Evolutionary conservation across 1,140 invertebrate species (phyloP).

Genomic region (Cheumatopsyche charites): DNA sequence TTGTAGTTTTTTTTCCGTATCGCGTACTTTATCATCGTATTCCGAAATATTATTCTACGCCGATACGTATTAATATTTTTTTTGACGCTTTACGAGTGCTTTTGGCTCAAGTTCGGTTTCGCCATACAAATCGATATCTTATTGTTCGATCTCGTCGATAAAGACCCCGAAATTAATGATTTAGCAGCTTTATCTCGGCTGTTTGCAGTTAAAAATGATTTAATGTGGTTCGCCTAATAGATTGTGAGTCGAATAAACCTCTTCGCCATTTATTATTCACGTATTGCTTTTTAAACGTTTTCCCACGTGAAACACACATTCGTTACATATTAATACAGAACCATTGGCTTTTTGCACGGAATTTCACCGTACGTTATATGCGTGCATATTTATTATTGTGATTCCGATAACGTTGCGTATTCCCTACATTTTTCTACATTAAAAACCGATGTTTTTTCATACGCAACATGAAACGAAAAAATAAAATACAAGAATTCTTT

Average conservation of each 20-base stretch:
- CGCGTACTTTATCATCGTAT: no score
- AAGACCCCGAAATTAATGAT: slow-evolving; percentile 25
- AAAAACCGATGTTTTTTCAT: no score
- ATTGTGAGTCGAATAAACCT: slow-evolving; percentile 17
- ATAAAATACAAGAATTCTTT: no score
- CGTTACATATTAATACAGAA: slow-evolving; percentile 9
- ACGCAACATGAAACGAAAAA: no score
- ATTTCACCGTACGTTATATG: slow-evolving; percentile 2
- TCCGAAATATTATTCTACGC: no score
- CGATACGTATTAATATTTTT: no score
- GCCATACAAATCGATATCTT: slow-evolving; percentile 14
- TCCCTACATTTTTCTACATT: no score
- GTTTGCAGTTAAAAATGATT: slow-evolving; percentile 29
- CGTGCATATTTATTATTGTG: background rate
- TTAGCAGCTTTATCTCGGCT: slow-evolving; percentile 13
- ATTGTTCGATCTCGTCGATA: slow-evolving; percentile 24
- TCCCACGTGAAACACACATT: slow-evolving; percentile 18
- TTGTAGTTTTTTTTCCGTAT: no score
- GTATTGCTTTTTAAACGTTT: slow-evolving; percentile 29
- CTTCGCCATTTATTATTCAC: slow-evolving; percentile 18
- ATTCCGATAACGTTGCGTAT: no score
- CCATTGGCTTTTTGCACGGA: slow-evolving; percentile 19
- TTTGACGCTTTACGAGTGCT: no score
- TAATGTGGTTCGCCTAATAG: slow-evolving; percentile 25
- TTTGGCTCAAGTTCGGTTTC: background rate